phyloP scores from a whole-genome alignment of 2,113 vertebrate genomes.

The Grus americana region DNA sequence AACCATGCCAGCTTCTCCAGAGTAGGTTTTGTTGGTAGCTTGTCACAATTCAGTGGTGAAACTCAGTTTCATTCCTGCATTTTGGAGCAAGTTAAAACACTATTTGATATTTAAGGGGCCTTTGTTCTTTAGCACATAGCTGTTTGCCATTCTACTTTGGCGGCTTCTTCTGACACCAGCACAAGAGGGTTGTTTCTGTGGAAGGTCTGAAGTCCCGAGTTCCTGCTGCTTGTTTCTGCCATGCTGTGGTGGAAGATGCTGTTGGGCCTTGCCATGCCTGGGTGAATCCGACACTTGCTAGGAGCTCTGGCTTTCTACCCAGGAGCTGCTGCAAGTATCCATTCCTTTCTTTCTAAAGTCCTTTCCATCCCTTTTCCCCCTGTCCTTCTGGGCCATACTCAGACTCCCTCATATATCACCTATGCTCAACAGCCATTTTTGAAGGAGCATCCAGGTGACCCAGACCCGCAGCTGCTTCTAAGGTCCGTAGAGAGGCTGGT shows the following conservation, averaged over 20 bases:
- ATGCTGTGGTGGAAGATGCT: not conserved
- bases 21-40: not conserved
- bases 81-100: slow-evolving; percentile 18
- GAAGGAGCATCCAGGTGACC: not conserved
- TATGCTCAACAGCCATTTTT: not conserved
- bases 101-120: not conserved
- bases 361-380: not conserved
- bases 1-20: not conserved
- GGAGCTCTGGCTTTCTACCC: not conserved
- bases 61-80: not conserved
- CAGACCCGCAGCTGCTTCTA: not conserved
- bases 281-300: not conserved
- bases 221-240: not conserved
- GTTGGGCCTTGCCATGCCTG: not conserved
- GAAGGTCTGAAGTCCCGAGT: not conserved
- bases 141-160: not conserved
- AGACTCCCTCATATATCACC: not conserved
- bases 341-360: not conserved
- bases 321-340: not conserved
- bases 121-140: not conserved
- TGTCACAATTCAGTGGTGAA: slow-evolving; percentile 15
- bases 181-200: not conserved
- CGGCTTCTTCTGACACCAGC: not conserved
- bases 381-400: not conserved
- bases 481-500: not conserved